These are phyloP conservation scores for Arenicola marina DNA, from an alignment of 2,888 invertebrate species.

Conservation along the genomic window DNA sequence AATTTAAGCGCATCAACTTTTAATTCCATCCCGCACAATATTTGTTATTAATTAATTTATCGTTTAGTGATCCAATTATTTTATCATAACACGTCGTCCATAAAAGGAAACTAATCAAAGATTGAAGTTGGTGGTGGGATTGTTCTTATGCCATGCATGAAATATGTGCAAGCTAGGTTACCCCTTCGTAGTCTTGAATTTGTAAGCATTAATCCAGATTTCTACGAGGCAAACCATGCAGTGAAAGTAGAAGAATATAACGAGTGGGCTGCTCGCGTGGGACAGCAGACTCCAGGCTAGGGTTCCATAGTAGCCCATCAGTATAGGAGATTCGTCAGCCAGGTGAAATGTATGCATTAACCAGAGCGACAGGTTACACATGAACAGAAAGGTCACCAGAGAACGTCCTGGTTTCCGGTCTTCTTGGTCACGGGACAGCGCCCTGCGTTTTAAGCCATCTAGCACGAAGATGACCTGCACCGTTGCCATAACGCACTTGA, in stretches of 20 bases:
- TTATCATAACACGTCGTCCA: too few relatives aligned
- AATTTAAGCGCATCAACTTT: too few relatives aligned
- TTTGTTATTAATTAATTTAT: too few relatives aligned
- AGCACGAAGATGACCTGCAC: slow-evolving; percentile 58
- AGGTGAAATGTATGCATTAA: slow-evolving; percentile 66
- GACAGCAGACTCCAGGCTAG: slow-evolving; percentile 71
- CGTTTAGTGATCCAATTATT: too few relatives aligned
- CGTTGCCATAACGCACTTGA: too few relatives aligned
- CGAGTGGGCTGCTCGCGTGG: slow-evolving; percentile 68
- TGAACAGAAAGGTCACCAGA: slow-evolving; percentile 69
- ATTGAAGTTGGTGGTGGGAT: too few relatives aligned
- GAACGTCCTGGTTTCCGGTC: slow-evolving; percentile 65
- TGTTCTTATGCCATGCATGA: too few relatives aligned
- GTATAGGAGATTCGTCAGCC: slow-evolving; percentile 67
- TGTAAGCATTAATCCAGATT: slow-evolving; percentile 59
- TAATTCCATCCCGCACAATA: too few relatives aligned
- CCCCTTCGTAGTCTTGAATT: too few relatives aligned
- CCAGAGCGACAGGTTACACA: slow-evolving; percentile 72
- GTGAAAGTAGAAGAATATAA: slow-evolving; percentile 63
- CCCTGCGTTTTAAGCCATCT: slow-evolving; percentile 52
- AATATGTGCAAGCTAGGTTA: too few relatives aligned
- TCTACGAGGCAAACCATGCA: slow-evolving; percentile 59
- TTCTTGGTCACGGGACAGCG: slow-evolving; percentile 57
- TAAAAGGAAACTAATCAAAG: too few relatives aligned
- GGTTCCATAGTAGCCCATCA: slow-evolving; percentile 68